These are phyloP conservation scores for Cephus sareptanus DNA, from an alignment of 2,888 invertebrate species.

Conservation along the genomic window DNA sequence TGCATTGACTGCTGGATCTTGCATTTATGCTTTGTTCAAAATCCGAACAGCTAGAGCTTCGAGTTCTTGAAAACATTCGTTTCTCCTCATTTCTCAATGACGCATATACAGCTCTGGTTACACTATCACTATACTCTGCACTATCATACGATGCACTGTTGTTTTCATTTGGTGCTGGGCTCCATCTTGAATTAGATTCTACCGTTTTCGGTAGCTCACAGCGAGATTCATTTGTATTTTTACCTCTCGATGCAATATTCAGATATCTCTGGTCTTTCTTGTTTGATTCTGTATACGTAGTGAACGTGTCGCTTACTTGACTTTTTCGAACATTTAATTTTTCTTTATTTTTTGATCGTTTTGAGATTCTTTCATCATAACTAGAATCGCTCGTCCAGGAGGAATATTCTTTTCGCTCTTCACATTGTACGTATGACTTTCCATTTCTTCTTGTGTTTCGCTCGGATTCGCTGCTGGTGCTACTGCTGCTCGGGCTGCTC, in stretches of 20 bases:
- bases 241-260: not conserved
- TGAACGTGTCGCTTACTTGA: not conserved
- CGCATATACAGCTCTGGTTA: not conserved
- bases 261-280: not conserved
- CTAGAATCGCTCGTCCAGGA: not conserved
- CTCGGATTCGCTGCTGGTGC: not conserved
- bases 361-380: slow-evolving; percentile 1
- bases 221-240: not conserved
- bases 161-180: not conserved
- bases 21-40: not conserved
- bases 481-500: slow-evolving; percentile 13
- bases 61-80: not conserved
- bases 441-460: not conserved
- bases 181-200: not conserved
- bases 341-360: slow-evolving; percentile 2
- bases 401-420: not conserved
- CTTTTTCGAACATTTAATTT: not conserved
- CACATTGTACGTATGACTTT: not conserved
- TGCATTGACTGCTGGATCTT: slow-evolving; percentile 20
- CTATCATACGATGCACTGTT: not conserved
- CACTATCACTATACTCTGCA: not conserved
- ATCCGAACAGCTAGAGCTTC: not conserved
- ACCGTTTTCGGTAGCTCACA: not conserved
- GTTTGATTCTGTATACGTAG: not conserved
- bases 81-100: not conserved